A percentile compares a stretch with the other conserved stretches of the same genome.
phyloP scores from a whole-genome alignment of 2,797 vertebrate species.

The Myoxocephalus aenaeus region DNA sequence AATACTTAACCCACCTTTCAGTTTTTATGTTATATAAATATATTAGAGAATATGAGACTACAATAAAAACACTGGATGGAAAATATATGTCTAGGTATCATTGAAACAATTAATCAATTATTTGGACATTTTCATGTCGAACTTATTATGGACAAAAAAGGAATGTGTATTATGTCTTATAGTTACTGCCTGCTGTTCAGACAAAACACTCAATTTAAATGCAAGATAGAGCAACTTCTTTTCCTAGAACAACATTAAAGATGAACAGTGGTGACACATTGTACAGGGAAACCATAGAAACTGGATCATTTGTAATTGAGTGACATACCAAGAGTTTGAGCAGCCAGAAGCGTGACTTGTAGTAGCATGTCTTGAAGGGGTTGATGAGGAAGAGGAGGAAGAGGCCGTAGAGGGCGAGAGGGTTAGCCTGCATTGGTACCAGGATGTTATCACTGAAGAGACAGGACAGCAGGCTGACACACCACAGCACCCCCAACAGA shows the following conservation, averaged over 20 bases:
- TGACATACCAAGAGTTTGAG: conserved; percentile 93
- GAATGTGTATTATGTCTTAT: neutral
- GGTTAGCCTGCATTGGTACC: conserved; percentile 94
- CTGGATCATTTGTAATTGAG: neutral
- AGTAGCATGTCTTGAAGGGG: conserved; percentile 98
- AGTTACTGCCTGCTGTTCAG: neutral
- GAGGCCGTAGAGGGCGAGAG: conserved; percentile 95
- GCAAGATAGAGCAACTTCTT: neutral
- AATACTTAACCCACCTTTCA: neutral
- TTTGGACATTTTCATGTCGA: neutral
- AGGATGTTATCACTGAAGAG: conserved; percentile 87
- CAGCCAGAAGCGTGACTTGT: conserved; percentile 99
- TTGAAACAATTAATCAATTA: neutral
- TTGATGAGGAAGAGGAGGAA: conserved; percentile 99
- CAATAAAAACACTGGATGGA: no score
- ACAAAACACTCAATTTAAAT: neutral
- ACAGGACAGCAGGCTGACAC: conserved; percentile 95
- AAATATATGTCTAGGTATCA: no score
- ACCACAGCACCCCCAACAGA: conserved; percentile 96
- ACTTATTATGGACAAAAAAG: neutral
- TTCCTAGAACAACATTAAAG: neutral
- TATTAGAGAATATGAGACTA: no score
- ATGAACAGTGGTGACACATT: neutral
- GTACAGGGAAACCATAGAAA: neutral
- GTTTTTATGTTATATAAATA: neutral